phyloP scores from a whole-genome alignment of 2,797 vertebrate species.

The Monodelphis domestica region DNA sequence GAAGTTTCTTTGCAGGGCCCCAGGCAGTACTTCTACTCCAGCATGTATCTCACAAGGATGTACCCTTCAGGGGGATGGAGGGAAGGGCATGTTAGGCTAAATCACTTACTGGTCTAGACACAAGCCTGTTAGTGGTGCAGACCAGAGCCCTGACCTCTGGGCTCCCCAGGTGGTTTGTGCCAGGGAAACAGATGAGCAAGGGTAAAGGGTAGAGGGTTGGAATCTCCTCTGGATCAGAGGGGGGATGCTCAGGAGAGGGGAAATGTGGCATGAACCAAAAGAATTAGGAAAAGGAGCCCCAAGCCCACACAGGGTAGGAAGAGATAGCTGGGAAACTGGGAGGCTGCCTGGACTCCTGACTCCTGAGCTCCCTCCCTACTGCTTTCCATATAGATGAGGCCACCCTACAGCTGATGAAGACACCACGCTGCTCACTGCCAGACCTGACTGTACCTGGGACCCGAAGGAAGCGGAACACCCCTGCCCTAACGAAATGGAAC shows the following conservation, averaged over 20 bases:
- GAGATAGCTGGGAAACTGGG: neutral
- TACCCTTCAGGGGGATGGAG: too few species aligned
- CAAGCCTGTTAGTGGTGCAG: neutral
- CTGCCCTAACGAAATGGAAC: conserved; percentile 91
- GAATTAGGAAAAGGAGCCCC: neutral
- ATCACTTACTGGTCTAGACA: too few species aligned
- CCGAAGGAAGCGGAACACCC: conserved; percentile 86
- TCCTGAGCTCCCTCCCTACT: neutral
- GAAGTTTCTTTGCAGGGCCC: too few species aligned
- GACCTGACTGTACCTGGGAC: conserved; percentile 85
- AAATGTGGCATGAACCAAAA: fast-evolving
- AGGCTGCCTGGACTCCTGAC: neutral
- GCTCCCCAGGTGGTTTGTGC: neutral
- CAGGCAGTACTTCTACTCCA: too few species aligned
- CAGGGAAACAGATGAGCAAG: neutral
- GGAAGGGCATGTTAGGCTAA: neutral
- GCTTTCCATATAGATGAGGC: conserved; percentile 88
- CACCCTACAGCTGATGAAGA: conserved; percentile 95
- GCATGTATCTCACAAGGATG: neutral
- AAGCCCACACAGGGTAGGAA: neutral
- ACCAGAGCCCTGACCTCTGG: neutral
- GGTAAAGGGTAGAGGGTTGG: neutral
- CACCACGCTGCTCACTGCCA: conserved; percentile 95
- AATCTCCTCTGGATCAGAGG: neutral
- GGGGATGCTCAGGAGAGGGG: neutral